Base-by-base conservation (phyloP, 2,797 vertebrate genomes). In the Arrhamphus sclerolepis region DNA sequence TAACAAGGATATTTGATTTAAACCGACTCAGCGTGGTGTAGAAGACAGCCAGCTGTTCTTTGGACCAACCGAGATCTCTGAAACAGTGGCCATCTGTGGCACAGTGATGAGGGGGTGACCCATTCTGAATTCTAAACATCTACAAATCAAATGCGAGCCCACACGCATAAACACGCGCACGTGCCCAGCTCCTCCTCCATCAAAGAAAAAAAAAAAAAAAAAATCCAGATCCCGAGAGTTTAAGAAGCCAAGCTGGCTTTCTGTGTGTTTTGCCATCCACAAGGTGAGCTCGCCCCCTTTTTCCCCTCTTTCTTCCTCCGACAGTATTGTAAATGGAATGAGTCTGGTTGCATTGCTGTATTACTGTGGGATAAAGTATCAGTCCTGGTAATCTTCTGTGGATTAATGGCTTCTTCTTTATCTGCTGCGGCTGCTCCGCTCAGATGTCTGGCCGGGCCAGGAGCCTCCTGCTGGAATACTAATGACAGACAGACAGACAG, bases 341-440 rank as follows among this genome's bases (percentile, higher is more conserved):
- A 88, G 88, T 84, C 90, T 92, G 94, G 94, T 95, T 95, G 94
- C 95, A 94, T 95, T 94, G 94, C 94, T 96, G 95, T 94, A 95
- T 95, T 94, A 91, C 91, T 93, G 91, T 87, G 92, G 95, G 95
- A 98, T 97, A 96, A 96, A 97, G 95, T 96, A 96, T 96, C 94
- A 92, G 93, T 93, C 93, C 92, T 95, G 94, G 95, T 97, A 98
- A 98, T 98, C 97, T 97, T 95, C 87, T 91, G 92, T 94, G 95
- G 96, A 98, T 98, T 98, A 98, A 98, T 96, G 94, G 96, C 95
- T 97, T 96, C 96, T 96, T 95, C 96, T 97, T 97, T 96, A 98
- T 98, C 96, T 97, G 94, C 94, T 94, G 93, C 92, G 94, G 95
- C 96, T 90, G 91, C 89, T 95, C 93, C 88, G 92, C 93, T 97